phyloP scores from a whole-genome alignment of 2,113 vertebrate genomes.

The Empidonax alnorum region DNA sequence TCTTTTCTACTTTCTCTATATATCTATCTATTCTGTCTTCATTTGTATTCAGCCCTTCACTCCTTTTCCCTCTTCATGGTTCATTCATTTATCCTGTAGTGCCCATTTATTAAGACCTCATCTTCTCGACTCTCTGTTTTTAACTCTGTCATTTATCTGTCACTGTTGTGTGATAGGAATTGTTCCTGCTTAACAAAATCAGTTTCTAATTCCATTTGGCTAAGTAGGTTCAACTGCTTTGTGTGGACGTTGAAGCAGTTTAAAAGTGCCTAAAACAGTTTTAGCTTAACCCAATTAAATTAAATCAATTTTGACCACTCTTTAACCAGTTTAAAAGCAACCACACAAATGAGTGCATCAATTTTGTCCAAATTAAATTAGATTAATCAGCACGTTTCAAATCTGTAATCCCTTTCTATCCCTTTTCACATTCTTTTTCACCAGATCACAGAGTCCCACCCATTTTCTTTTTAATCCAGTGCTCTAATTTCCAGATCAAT shows the following conservation, averaged over 20 bases:
- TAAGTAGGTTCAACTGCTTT: conserved; percentile 57
- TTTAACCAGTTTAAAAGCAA: conserved; percentile 53
- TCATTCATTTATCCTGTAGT: conserved; percentile 25
- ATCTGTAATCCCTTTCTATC: neutral
- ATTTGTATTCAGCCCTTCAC: neutral
- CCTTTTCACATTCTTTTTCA: neutral
- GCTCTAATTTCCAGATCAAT: neutral
- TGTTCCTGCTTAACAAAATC: conserved; percentile 52
- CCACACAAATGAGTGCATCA: conserved; percentile 40
- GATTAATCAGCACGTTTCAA: conserved; percentile 44
- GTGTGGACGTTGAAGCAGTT: conserved; percentile 46
- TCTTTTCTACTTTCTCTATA: neutral
- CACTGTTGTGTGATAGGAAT: conserved; percentile 25
- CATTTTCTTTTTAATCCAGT: neutral
- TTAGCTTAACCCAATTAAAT: conserved; percentile 52
- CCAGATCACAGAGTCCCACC: neutral
- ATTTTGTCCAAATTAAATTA: conserved; percentile 58
- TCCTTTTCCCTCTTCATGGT: neutral
- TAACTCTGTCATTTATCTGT: conserved; percentile 38
- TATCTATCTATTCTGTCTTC: neutral
- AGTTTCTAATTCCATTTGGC: conserved; percentile 55
- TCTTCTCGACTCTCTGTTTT: conserved; percentile 35
- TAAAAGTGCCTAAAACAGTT: conserved; percentile 61
- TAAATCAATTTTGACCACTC: conserved; percentile 60
- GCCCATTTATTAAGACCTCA: conserved; percentile 41